Conservation (phyloP, 2,113 vertebrate genomes). For the Rafetus swinhoei region DNA sequence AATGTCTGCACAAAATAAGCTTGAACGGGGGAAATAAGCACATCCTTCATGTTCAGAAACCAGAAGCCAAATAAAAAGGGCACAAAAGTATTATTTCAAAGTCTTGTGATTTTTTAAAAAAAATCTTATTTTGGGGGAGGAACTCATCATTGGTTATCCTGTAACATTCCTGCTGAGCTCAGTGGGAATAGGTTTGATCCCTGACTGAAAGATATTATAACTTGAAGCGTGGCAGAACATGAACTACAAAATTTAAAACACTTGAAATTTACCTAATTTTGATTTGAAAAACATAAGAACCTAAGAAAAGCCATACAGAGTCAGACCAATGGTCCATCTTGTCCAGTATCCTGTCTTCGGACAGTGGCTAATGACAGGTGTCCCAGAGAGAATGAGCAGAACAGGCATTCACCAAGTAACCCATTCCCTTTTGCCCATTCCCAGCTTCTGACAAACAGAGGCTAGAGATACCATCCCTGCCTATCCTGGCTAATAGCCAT, state of each 20-base stretch:
- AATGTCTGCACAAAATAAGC: neutral
- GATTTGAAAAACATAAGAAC: neutral
- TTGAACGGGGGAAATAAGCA: neutral
- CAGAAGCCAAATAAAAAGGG: neutral
- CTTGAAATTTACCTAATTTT: neutral
- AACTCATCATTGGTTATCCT: neutral
- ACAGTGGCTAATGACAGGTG: too few species aligned
- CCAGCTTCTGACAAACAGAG: too few species aligned
- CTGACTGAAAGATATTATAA: neutral
- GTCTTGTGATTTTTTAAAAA: neutral
- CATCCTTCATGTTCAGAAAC: neutral
- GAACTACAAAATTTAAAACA: neutral
- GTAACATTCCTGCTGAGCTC: neutral
- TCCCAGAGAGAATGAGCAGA: too few species aligned
- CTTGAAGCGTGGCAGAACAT: neutral
- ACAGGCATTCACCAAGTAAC: too few species aligned
- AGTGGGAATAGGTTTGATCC: neutral
- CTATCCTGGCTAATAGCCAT: too few species aligned
- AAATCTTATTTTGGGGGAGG: neutral
- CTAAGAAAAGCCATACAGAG: too few species aligned
- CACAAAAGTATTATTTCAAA: neutral
- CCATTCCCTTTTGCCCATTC: too few species aligned
- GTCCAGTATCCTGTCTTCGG: too few species aligned
- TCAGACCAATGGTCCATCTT: too few species aligned
- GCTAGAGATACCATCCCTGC: too few species aligned